Evolutionary conservation across 2,797 vertebrate genomes (phyloP), one percentile per base, ranked within the genome.

Genomic region (Crenichthys baileyi): DNA sequence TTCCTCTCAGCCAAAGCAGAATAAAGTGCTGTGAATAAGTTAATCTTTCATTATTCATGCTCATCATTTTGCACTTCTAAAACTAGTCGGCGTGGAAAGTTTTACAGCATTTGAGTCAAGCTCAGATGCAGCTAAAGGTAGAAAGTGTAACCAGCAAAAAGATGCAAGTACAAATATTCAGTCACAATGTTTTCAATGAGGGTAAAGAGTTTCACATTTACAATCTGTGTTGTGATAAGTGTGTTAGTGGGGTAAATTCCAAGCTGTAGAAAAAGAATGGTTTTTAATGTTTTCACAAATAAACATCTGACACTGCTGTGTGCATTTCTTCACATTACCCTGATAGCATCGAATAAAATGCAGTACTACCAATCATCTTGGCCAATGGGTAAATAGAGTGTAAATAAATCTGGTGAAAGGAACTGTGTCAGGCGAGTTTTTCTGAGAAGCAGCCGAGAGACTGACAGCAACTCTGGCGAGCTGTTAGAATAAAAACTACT

Each of bases 1-100:
- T 56, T 36, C 31, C 65, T 44, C 13, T 44, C 5, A 48, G 67
- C n/a, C 44, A 48, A 46, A 70, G 24, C 44, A 70, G 44, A 70
- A 70, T 26, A 41, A 70, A 16, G 24, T 48, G 67, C 24, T 70
- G 67, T 70, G 48, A 70, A 70, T 70, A 70, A 48, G 44, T 53
- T 53, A 53, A 16, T 70, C 67, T 26, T 48, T 70, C 67, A 53
- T 53, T 11, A 71, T 16, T 78, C 63, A 58, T 72, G 31, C 46
- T 72, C 70, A 63, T 78, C 70, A 48, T 70, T 70, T 70, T 70
- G n/a, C 7, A 46, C n/a, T 70, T 48, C 41, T 70, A 26, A 48
- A 70, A 26, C 24, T 48, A 26, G 41, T n/a, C 26, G 26, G 24
- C 67, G 48, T 70, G 67, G 67, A 70, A 12, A 46, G n/a, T 46